Percentiles rank a stretch among this genome's conserved stretches.
These are phyloP conservation scores for Dicrostonyx torquatus DNA, from an alignment of 2,797 vertebrate species.

Conservation along the genomic window DNA sequence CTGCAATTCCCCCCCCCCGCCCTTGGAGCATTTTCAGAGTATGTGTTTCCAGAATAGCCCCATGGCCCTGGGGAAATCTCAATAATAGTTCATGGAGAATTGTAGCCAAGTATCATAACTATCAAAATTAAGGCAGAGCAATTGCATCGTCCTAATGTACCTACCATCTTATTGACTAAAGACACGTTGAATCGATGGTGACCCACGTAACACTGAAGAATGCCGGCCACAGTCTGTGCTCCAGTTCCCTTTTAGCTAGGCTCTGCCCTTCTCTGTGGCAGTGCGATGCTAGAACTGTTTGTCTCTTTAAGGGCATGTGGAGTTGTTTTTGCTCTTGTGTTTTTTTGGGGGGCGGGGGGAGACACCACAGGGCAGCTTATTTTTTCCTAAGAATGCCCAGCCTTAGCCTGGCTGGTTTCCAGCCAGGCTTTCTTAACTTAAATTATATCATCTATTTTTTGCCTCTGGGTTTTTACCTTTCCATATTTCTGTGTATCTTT, in stretches of 20 bases:
- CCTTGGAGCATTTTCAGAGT: neutral
- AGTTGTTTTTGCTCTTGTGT: neutral
- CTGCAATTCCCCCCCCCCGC: no score
- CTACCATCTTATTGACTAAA: conserved; percentile 1
- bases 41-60: neutral
- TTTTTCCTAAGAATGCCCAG: neutral
- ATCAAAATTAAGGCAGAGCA: neutral
- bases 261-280: neutral
- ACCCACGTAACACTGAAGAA: neutral
- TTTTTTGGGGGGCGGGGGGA: no score
- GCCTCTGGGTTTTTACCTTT: neutral
- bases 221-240: neutral
- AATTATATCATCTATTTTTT: neutral
- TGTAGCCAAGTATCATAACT: neutral
- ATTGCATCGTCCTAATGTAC: neutral
- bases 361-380: neutral
- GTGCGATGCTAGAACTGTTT: neutral
- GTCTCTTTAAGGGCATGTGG: neutral
- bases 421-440: neutral
- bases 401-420: neutral
- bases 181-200: neutral
- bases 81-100: neutral
- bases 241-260: neutral
- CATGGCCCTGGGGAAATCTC: neutral
- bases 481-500: neutral